These are phyloP conservation scores for Platyscapa corneri DNA, from an alignment of 1,140 invertebrate genomes.

Conservation along the genomic window DNA sequence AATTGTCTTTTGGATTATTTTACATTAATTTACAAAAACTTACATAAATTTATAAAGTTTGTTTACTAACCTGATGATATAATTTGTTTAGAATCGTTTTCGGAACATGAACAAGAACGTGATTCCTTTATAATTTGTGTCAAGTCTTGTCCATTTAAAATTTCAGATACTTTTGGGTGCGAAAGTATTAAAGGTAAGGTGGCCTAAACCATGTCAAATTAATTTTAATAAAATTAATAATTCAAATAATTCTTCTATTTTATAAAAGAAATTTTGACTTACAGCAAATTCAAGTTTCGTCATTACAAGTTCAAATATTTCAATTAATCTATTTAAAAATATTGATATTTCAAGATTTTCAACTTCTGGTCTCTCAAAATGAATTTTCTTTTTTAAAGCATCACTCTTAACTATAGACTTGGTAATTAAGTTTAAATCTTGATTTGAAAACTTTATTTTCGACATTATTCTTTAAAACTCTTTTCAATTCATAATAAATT, in stretches of 20 bases:
- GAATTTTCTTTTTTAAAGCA: background rate
- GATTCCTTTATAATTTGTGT: conserved; percentile 30
- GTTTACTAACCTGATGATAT: conserved; percentile 13
- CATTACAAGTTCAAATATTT: conserved; percentile 47
- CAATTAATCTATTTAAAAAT: conserved; percentile 43
- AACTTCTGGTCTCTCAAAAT: conserved; percentile 22
- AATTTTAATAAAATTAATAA: background rate
- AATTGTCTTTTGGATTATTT: too few species aligned
- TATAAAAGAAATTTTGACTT: background rate
- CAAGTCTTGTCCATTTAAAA: conserved; percentile 36
- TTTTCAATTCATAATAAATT: background rate
- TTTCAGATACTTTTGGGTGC: conserved; percentile 27
- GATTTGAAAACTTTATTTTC: background rate
- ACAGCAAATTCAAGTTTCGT: conserved; percentile 53
- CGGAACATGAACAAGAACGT: background rate
- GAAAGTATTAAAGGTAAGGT: conserved; percentile 41
- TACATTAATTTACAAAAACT: too few species aligned
- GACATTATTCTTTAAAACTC: background rate
- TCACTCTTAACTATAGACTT: background rate
- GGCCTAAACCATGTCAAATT: conserved; percentile 36
- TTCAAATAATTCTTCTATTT: background rate
- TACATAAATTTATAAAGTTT: too few species aligned
- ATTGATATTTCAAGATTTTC: conserved; percentile 29
- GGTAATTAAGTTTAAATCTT: background rate
- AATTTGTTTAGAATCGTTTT: background rate